Evolutionary conservation across 2,888 invertebrate genomes (phyloP), one percentile per base, ranked within the genome.

Genomic region (Drosophila rellima): DNA sequence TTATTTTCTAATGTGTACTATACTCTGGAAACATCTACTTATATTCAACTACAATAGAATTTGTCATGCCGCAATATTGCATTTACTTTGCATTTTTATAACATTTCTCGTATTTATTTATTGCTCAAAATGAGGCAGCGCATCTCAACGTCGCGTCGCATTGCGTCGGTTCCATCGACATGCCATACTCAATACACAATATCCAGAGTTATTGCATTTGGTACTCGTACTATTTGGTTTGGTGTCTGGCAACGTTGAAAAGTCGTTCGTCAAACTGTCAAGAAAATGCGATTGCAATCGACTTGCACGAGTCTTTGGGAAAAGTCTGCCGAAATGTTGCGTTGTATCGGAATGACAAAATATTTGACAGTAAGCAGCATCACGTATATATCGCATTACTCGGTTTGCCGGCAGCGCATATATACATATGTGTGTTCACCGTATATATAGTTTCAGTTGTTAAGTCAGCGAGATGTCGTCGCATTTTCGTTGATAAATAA

Each of bases 321-420:
- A 44, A 50, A 23, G 15, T 18, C 39, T 61, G 37, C 26, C 31
- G 55, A 44, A 55, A 40, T 59, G 18, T 37, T 18, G n/a, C 40
- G 29, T 26, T 10, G 26, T 26, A 52, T 57, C 47, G 39, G 71
- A 63, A 67, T 82, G 84, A 86, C 87, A 83, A 83, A 83, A 83
- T 83, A 81, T 83, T 83, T 83, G 83, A 86, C 83, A 86, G 86
- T 86, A 86, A 86, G 82, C 77, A 83, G 84, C 78, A 73, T 74
- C 83, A 86, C 83, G 87, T 81, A 83, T 70, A 86, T 59, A 63
- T 67, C 72, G 62, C 61, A 71, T 57, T 56, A 47, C 35, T 51
- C 54, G 59, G n/a, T 31, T 35, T 50, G 15, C 50, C 39, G 47
- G 31, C 48, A 69, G 17, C 29, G 26, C 26, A 26, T 26, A 26